Percentiles rank a stretch among this genome's conserved stretches.
phyloP scores from a whole-genome alignment of 2,113 vertebrate genomes.

The Rhagologus leucostigma region DNA sequence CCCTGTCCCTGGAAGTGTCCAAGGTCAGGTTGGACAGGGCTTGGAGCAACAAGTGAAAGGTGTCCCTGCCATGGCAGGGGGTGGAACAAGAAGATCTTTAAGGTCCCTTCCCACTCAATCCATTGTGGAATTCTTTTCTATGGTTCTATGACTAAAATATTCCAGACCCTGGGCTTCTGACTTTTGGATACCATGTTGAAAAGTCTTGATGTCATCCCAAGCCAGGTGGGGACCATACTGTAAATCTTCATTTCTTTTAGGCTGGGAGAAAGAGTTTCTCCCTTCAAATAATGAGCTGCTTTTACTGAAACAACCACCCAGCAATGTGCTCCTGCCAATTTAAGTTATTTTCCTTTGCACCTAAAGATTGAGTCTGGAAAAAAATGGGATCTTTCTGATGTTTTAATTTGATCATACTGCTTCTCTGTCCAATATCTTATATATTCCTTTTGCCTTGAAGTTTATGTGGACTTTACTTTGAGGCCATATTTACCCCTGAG shows the following conservation, averaged over 20 bases:
- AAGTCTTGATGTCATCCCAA: not conserved
- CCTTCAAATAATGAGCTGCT: not conserved
- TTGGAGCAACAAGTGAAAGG: not conserved
- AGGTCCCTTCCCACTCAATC: not conserved
- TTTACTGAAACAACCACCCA: not conserved
- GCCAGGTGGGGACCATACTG: not conserved
- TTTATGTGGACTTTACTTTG: not conserved
- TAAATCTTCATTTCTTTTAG: not conserved
- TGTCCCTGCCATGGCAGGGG: not conserved
- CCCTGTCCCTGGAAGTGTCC: not conserved
- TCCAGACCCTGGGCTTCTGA: not conserved
- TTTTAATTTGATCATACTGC: not conserved
- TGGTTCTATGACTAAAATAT: not conserved
- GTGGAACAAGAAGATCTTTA: not conserved
- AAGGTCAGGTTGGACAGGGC: not conserved
- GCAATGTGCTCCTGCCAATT: not conserved
- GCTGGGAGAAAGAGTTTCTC: not conserved
- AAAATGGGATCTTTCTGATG: accelerated
- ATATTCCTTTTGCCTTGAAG: not conserved
- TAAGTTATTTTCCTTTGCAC: not conserved
- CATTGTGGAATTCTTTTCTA: not conserved
- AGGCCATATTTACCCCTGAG: not conserved
- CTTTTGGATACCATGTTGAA: not conserved
- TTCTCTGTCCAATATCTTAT: not conserved
- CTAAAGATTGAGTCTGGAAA: not conserved